Evolutionary conservation across 2,888 invertebrate genomes (phyloP), one percentile per base, ranked within the genome.

Genomic region (Linyphia triangularis): DNA sequence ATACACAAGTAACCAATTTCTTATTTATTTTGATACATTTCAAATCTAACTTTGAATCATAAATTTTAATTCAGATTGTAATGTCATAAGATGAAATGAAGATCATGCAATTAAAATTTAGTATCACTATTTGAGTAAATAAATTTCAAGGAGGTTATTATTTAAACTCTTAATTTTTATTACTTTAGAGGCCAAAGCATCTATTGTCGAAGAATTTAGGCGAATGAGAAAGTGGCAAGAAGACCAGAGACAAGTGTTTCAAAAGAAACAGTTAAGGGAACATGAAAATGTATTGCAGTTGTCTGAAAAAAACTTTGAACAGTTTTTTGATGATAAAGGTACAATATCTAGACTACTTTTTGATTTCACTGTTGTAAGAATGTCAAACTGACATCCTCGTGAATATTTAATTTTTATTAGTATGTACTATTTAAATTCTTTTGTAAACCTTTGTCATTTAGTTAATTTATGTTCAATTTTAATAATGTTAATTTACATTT

Each of bases 171-270:
- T n/a, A n/a, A n/a, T n/a, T n/a, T n/a, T 63, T 30, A 28, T 28
- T 63, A 13, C 40, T 77, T 61, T 61, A 79, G 79, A 69, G 16
- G 51, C 67, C 13, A 79, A 40, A 5, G 16, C 51, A 67, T 43
- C 43, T 30, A 69, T 79, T 43, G 10, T 24, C 24, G 73, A 73
- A 30, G 28, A 43, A 26, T 26, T 73, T n/a, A 79, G 16, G 57
- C 19, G 51, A 16, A 30, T 79, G 57, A 2, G 79, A 57, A 24
- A 51, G 24, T 79, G 79, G 79, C 43, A 67, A 22, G 79, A 79
- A 65, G 33, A 6, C 1, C 79, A 79, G 33, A 19, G 33, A 22
- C 57, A 79, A 24, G 33, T 69, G 22, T 79, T 79, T 61, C 22
- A 30, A 24, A 69, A 51, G 10, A 79, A 67, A 19, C 79, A 79